phyloP scores from a whole-genome alignment of 53 echinoderm and acorn worm genomes.

The Zoroaster sp. region DNA sequence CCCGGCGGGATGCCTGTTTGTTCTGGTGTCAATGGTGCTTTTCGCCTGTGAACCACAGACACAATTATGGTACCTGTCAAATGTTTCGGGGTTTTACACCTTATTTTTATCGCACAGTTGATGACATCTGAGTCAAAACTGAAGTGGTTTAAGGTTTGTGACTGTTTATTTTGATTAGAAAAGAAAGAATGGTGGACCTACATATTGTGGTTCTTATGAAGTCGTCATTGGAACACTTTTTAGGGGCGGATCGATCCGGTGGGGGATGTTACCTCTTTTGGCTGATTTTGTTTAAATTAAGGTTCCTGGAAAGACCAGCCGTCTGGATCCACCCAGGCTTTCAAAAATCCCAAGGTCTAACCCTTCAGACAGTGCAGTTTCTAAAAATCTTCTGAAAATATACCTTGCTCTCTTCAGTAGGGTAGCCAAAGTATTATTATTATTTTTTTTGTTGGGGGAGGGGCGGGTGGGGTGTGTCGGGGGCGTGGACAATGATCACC shows the following conservation, averaged over 20 bases:
- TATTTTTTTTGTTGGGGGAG: too few species aligned
- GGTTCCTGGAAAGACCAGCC: too few species aligned
- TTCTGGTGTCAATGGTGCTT: background rate
- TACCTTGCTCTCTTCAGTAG: too few species aligned
- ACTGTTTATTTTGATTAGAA: background rate
- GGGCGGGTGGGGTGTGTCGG: too few species aligned
- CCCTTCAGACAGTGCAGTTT: too few species aligned
- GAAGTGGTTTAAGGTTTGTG: background rate
- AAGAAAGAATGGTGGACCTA: background rate
- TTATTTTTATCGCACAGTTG: background rate
- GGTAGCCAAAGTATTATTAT: too few species aligned
- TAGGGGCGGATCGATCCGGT: background rate
- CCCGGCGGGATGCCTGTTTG: conserved; percentile 22
- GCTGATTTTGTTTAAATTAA: background rate
- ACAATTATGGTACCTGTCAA: background rate
- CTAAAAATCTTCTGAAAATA: too few species aligned
- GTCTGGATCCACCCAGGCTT: too few species aligned
- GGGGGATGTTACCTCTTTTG: background rate
- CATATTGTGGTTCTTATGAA: background rate
- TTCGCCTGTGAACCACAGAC: background rate
- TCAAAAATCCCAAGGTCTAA: too few species aligned
- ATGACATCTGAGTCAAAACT: background rate
- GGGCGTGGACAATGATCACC: too few species aligned
- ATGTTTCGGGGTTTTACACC: background rate
- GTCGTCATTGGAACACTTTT: background rate